phyloP scores from a whole-genome alignment of 2,888 invertebrate species.

The Pristionchus exspectatus region DNA sequence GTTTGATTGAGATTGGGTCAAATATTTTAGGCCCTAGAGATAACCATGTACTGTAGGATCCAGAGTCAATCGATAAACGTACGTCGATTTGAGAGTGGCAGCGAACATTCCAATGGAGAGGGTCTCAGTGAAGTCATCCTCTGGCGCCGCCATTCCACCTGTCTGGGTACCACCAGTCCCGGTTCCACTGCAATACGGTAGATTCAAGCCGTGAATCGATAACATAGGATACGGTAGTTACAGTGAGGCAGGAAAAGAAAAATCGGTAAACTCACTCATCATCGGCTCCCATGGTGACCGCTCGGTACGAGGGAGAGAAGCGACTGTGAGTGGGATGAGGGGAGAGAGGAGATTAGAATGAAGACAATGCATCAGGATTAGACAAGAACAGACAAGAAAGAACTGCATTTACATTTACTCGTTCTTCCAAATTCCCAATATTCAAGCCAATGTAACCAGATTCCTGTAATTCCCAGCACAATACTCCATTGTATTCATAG shows the following conservation, averaged over 20 bases:
- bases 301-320: not conserved
- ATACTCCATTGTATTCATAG: not conserved
- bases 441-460: too few species aligned
- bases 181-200: not conserved
- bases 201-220: not conserved
- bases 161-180: too few species aligned
- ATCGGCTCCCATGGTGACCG: not conserved
- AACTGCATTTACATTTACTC: not conserved
- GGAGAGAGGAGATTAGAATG: not conserved
- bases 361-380: not conserved
- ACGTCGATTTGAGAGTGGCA: not conserved
- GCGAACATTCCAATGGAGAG: not conserved
- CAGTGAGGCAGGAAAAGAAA: not conserved
- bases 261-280: slow-evolving; percentile 1
- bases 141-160: not conserved
- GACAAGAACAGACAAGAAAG: not conserved
- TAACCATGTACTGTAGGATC: too few species aligned
- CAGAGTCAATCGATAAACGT: not conserved
- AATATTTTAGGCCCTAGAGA: too few species aligned
- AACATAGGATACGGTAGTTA: not conserved
- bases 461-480: not conserved
- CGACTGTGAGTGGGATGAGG: not conserved
- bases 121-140: not conserved
- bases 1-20: not conserved
- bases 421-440: too few species aligned